A percentile compares a stretch with the other conserved stretches of the same genome.
Conservation (phyloP, 2,888 invertebrate species). For the Xestia xanthographa region DNA sequence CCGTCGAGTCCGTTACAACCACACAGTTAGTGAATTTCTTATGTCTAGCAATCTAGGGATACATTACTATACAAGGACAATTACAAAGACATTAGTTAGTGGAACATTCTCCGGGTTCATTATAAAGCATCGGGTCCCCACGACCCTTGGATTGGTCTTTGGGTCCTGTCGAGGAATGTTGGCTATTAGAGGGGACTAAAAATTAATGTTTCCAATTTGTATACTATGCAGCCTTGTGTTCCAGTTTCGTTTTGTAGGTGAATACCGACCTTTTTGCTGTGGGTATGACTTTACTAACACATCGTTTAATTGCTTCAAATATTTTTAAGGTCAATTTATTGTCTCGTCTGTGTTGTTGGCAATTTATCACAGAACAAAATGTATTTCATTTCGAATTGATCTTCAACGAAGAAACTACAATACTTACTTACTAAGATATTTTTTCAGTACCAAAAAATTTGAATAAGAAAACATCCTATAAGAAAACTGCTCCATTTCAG, state of each 20-base stretch:
- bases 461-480: neutral
- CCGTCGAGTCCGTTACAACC: constrained; percentile 21
- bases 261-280: constrained; percentile 44
- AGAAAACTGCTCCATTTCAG: neutral
- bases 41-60: constrained; percentile 53
- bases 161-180: constrained; percentile 77
- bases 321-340: constrained; percentile 5
- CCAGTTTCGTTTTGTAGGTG: constrained; percentile 22
- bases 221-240: constrained; percentile 48
- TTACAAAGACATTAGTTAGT: constrained; percentile 75
- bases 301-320: neutral
- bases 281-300: constrained; percentile 4
- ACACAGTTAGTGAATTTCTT: constrained; percentile 58
- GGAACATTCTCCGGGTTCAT: constrained; percentile 78
- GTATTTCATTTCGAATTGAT: neutral
- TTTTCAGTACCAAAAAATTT: neutral
- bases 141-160: constrained; percentile 71
- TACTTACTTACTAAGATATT: neutral
- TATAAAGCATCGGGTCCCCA: constrained; percentile 76
- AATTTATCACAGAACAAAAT: neutral
- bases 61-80: constrained; percentile 71
- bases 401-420: neutral
- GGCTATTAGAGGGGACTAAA: constrained; percentile 77
- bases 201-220: constrained; percentile 74
- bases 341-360: neutral